Base-by-base conservation (phyloP, 2,113 vertebrate genomes). In the Nycticryphes semicollaris region DNA sequence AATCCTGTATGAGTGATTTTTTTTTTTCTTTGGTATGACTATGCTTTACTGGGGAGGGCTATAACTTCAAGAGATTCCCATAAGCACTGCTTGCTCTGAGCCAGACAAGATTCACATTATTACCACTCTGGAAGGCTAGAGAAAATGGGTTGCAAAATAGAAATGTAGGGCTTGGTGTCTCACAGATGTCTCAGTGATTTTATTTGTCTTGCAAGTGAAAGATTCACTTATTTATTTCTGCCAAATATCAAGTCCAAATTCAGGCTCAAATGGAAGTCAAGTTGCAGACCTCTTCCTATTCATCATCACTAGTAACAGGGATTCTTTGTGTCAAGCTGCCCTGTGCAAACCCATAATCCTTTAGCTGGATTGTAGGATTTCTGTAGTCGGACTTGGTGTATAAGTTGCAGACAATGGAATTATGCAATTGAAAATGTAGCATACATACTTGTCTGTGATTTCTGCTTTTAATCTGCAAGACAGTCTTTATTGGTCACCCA, bases 1-100 rank as follows among this genome's bases (percentile, higher is more conserved):
- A 70, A 45, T 39, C 1, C 1, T 7, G 3, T 31, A 18, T 30
- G 14, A 2, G 1, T 47, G 37, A 12, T 39, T 18, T 39, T 39
- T 39, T 39, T 64, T 78, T 48, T 48, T 45, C 20, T 74, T 53
- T 33, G 27, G 16, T 72, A 10, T 45, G 24, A 18, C 47, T 45
- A 0, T 39, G 28, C 16, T 63, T 90, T 85, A 23, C 14, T 35
- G 24, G 18, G 17, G 10, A 53, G 5, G 14, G 4, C 56, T 63
- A 3, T 27, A 31, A 7, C 2, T 54, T 59, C 24, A 66, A 24
- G 31, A 84, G 11, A 8, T 9, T 84, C 19, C 7, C 6, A 4
- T 24, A 60, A 60, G 10, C 30, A 14, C 10, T 68, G 5, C 14
- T 67, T 76, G 31, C 24, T 87, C 12, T 37, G 20, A 5, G 62